Evolutionary conservation across 2,888 invertebrate species (phyloP), one percentile per base, ranked within the genome.

Genomic region (Archips xylosteana): DNA sequence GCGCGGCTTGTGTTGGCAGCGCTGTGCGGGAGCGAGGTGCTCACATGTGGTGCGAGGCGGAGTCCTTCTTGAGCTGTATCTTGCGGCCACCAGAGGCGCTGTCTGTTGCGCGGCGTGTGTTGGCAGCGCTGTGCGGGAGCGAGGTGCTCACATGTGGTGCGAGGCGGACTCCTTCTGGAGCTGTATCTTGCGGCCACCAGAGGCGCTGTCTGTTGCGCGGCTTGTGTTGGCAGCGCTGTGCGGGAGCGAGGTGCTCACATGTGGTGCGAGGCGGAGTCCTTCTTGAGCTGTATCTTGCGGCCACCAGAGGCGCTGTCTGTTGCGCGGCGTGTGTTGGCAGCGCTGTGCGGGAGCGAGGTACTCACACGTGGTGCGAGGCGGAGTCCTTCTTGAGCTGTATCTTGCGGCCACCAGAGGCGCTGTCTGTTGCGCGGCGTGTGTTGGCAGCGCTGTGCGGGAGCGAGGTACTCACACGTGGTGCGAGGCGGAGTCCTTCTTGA

Each of bases 261-360:
- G 81, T 96, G 96, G 84, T 96, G 97, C 85, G 97, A 96, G 85
- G 96, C 96, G 76, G 98, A 96, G 94, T 98, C 98, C 90, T 98
- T 98, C 90, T 98, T 98, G 77, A 98, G 95, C 85, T 99, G 98
- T 82, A 98, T 98, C 93, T 99, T 99, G 75, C 98, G 96, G 87
- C 98, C 98, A 98, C 99, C 99, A 99, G 6, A 99, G 95, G 45
- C 99, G 96, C 95, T 98, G 99, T 96, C 99, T 98, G 96, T 99
- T 99, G 85, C 98, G 97, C 39, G 98, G 97, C 0, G 99, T 23
- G 23, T 23, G 23, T 23, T 23, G 23, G 23, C 23, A 23, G 23
- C 23, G 1, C 23, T 23, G 23, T 23, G 23, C 23, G 23, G 23
- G 13, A 13, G n/a, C 4, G 39, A 39, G 32, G 12, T 57, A 57